Evolutionary conservation across 1,140 invertebrate genomes (phyloP).

Genomic region (Leptopilina boulardi): DNA sequence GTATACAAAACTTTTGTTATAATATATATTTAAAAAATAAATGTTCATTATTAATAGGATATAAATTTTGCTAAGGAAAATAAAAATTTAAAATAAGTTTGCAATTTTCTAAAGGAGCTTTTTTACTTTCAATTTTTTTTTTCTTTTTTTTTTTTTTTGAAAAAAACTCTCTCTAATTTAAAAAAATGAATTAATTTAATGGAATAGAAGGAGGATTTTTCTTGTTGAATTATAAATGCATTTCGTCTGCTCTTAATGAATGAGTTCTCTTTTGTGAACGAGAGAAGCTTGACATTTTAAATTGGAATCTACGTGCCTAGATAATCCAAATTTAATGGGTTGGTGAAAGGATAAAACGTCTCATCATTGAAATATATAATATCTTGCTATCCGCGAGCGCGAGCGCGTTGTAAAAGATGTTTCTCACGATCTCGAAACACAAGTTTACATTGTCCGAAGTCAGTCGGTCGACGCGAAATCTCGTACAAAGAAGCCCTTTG

Average conservation of each 20-base stretch:
- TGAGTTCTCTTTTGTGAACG: background rate
- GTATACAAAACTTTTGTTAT: too few relatives aligned
- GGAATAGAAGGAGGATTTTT: background rate
- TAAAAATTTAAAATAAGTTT: too few relatives aligned
- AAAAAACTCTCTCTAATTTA: background rate
- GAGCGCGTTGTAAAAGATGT: constrained; percentile 11
- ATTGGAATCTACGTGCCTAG: background rate
- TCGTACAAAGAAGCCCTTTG: constrained; percentile 32
- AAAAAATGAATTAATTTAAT: background rate
- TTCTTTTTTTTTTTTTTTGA: background rate
- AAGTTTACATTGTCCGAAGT: constrained; percentile 16
- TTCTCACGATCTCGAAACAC: constrained; percentile 30
- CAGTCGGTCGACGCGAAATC: constrained; percentile 32
- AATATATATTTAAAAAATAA: too few relatives aligned
- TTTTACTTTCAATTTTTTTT: background rate
- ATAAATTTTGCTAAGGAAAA: too few relatives aligned
- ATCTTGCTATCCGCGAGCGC: too few relatives aligned
- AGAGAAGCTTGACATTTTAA: constrained; percentile 17
- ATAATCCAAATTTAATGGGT: constrained; percentile 30
- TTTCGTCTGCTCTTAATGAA: background rate
- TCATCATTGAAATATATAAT: constrained; percentile 15
- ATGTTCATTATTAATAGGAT: too few relatives aligned
- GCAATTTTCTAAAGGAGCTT: background rate
- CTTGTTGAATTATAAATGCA: background rate
- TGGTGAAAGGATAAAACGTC: constrained; percentile 12